A percentile compares a stretch with the other conserved stretches of the same genome.
Evolutionary conservation across 2,113 vertebrate genomes (phyloP).

Genomic region (Cyrtonyx montezumae): DNA sequence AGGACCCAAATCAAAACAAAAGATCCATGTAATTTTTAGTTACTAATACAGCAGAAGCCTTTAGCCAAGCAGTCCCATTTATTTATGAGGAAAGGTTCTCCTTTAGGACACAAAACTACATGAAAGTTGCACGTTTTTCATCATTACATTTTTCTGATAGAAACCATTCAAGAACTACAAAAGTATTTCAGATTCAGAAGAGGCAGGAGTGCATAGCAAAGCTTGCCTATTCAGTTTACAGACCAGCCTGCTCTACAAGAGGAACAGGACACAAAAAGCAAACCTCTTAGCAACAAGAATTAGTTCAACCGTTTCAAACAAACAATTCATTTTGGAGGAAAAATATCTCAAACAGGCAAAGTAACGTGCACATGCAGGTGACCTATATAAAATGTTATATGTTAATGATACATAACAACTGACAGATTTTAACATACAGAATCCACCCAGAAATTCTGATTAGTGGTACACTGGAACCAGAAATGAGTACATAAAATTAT

Average conservation of each 20-base stretch:
- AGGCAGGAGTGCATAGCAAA: neutral
- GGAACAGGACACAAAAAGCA: neutral
- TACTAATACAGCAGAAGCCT: neutral
- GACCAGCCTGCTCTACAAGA: too few species aligned
- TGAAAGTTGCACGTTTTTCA: neutral
- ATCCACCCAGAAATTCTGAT: neutral
- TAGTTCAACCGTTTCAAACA: neutral
- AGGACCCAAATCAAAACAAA: neutral
- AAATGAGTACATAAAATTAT: neutral
- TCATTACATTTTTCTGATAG: neutral
- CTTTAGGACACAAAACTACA: neutral
- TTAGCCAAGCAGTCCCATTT: neutral
- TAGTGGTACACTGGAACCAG: neutral
- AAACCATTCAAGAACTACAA: neutral
- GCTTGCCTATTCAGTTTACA: neutral
- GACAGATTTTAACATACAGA: neutral
- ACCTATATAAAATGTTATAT: neutral
- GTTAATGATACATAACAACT: neutral
- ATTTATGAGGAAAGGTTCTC: neutral
- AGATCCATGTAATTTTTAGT: neutral
- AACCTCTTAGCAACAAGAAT: constrained; percentile 26
- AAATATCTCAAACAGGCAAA: neutral
- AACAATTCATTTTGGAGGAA: neutral
- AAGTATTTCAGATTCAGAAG: neutral
- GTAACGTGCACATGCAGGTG: neutral